Evolutionary conservation across 2,797 vertebrate genomes (phyloP).

Genomic region (Graptemys geographica): DNA sequence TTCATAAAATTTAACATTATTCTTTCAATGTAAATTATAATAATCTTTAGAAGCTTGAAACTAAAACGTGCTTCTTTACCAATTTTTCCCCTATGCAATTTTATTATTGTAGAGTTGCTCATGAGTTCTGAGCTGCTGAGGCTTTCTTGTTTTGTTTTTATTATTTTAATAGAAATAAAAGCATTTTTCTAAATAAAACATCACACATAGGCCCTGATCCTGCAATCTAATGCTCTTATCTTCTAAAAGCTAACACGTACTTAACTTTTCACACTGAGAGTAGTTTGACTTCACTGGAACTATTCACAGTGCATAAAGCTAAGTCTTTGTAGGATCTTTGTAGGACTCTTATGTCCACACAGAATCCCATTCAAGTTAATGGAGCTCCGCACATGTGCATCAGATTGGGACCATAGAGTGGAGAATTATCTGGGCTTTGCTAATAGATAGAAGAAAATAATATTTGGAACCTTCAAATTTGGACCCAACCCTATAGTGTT

Average conservation of each 20-base stretch:
- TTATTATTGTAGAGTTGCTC: slow-evolving; percentile 11
- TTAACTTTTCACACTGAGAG: background rate
- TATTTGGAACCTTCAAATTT: background rate
- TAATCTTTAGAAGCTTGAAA: slow-evolving; percentile 51
- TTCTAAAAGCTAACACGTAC: background rate
- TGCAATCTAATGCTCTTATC: background rate
- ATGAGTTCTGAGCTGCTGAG: background rate
- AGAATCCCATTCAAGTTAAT: background rate
- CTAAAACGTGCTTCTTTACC: slow-evolving; percentile 61
- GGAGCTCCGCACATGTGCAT: background rate
- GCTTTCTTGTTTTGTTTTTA: background rate
- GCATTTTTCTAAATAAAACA: slow-evolving; percentile 55
- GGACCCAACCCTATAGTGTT: slow-evolving; percentile 31
- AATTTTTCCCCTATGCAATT: slow-evolving; percentile 55
- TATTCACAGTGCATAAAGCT: background rate
- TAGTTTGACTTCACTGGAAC: background rate
- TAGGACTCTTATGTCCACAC: background rate
- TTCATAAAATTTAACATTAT: slow-evolving; percentile 66
- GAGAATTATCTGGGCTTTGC: background rate
- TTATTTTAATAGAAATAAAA: slow-evolving; percentile 56
- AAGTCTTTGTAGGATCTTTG: background rate
- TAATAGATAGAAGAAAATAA: background rate
- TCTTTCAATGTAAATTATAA: slow-evolving; percentile 24
- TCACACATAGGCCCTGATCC: background rate
- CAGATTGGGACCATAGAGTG: background rate